Conservation (phyloP, 2,888 invertebrate genomes). For the Stenodera caucasica region DNA sequence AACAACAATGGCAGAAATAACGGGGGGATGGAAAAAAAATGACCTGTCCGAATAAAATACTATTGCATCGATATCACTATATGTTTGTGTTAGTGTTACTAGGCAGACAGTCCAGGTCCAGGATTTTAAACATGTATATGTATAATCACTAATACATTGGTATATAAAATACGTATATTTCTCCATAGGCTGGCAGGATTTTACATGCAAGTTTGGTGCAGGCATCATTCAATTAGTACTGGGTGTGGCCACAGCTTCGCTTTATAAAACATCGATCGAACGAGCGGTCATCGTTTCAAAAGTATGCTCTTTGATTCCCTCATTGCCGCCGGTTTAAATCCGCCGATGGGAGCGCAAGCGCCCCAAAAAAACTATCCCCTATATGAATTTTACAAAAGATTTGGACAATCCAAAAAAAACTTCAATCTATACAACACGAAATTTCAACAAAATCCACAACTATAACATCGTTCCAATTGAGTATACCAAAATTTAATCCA, state of each 20-base stretch:
- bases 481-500: not conserved
- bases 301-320: slow-evolving; percentile 58
- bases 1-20: not conserved
- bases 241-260: slow-evolving; percentile 56
- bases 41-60: slow-evolving; percentile 3
- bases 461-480: too few relatives aligned
- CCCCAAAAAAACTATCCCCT: slow-evolving; percentile 23
- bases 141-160: not conserved
- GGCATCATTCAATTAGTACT: slow-evolving; percentile 57
- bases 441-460: not conserved
- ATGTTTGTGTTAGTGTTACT: slow-evolving; percentile 3
- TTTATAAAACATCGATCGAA: slow-evolving; percentile 59
- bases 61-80: not conserved
- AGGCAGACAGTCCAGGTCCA: not conserved
- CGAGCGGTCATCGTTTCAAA: slow-evolving; percentile 58
- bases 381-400: not conserved
- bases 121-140: not conserved
- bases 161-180: not conserved
- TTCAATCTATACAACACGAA: not conserved
- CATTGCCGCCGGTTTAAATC: slow-evolving; percentile 56
- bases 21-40: not conserved
- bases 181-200: slow-evolving; percentile 7
- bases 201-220: slow-evolving; percentile 52
- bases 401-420: not conserved
- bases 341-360: slow-evolving; percentile 48